Evolutionary conservation across 2,797 vertebrate species (phyloP).

Genomic region (Pyrocephalus nanus): DNA sequence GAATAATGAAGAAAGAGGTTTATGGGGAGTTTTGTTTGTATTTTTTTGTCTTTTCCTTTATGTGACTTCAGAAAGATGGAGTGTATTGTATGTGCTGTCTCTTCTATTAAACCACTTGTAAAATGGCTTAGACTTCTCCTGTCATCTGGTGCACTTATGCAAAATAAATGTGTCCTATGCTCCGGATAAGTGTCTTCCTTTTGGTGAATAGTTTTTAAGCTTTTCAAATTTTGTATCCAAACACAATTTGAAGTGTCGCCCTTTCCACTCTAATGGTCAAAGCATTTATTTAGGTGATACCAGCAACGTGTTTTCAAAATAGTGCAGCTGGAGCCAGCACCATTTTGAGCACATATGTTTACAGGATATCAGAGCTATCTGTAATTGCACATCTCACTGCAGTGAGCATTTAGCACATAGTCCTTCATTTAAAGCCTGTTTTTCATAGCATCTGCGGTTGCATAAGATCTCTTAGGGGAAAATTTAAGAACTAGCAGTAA

Average conservation of each 20-base stretch:
- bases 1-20: conserved; percentile 45
- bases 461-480: not conserved
- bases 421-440: conserved; percentile 48
- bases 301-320: conserved; percentile 51
- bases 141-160: conserved; percentile 58
- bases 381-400: conserved; percentile 39
- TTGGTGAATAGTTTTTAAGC: conserved; percentile 36
- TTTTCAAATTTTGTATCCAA: conserved; percentile 47
- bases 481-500: not conserved
- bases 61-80: conserved; percentile 48
- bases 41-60: conserved; percentile 44
- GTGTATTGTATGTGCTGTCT: conserved; percentile 29
- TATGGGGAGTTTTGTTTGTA: conserved; percentile 43
- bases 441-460: not conserved
- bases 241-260: conserved; percentile 40
- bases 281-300: conserved; percentile 62
- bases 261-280: conserved; percentile 54
- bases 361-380: conserved; percentile 53
- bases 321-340: conserved; percentile 47
- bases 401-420: conserved; percentile 46
- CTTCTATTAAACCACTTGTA: conserved; percentile 49
- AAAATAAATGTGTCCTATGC: conserved; percentile 60
- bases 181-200: conserved; percentile 57
- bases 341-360: conserved; percentile 43
- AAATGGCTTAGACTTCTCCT: conserved; percentile 48